Conservation (phyloP, 2,797 vertebrate genomes). For the Decapterus maruadsi region DNA sequence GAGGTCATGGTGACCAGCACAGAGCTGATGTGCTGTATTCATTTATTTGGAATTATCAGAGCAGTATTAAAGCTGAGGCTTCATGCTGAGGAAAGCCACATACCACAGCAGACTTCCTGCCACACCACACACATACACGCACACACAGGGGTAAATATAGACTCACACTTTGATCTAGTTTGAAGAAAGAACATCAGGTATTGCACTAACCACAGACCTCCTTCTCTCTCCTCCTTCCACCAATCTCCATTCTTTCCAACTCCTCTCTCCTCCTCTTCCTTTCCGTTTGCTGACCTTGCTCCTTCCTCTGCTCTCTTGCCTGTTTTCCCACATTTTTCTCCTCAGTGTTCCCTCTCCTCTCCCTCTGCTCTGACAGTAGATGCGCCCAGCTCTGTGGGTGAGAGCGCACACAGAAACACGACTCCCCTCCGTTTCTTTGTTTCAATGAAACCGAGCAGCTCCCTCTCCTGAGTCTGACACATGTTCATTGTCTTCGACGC, state of each 20-base stretch:
- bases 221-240: not conserved
- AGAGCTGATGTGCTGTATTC: slow-evolving; percentile 30
- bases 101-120: slow-evolving; percentile 64
- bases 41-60: slow-evolving; percentile 72
- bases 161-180: slow-evolving; percentile 38
- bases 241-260: not conserved
- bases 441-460: not conserved
- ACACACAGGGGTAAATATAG: slow-evolving; percentile 24
- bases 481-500: not conserved
- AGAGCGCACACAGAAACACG: slow-evolving; percentile 3
- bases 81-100: slow-evolving; percentile 56
- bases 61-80: slow-evolving; percentile 26
- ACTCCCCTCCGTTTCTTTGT: not conserved
- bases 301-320: not conserved
- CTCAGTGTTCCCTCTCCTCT: not conserved
- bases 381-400: not conserved
- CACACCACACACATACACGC: slow-evolving; percentile 4
- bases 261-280: slow-evolving; percentile 16
- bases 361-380: not conserved
- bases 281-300: not conserved
- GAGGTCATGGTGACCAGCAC: not conserved
- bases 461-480: not conserved
- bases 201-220: slow-evolving; percentile 8
- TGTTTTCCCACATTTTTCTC: not conserved
- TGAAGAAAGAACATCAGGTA: slow-evolving; percentile 18